Evolutionary conservation across 2,113 vertebrate species (phyloP), one percentile per base, ranked within the genome.

Genomic region (Mobula birostris): DNA sequence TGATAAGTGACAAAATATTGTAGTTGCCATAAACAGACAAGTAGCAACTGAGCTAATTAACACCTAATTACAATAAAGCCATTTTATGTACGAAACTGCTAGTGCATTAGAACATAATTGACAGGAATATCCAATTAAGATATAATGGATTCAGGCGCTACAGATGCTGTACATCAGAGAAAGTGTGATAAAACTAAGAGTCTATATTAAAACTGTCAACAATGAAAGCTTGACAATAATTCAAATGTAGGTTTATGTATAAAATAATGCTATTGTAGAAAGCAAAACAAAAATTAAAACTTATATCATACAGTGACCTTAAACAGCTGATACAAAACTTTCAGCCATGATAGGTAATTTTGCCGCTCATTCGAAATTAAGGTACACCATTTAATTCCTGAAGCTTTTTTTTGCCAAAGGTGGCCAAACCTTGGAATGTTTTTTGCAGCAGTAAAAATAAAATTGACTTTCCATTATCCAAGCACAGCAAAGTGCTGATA

Each of bases 121-220:
- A 92, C 90, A 91, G 88, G 66, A 92, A 72, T 68, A 92, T 19
- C 66, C 90, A 92, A 92, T 92, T 92, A 92, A 72, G 90, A 92
- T 70, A 92, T 70, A 72, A 88, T 88, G 27, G 58, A 88, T 88
- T 88, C 83, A 88, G 83, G 83, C 83, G 61, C 83, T 88, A 92
- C 66, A 92, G 68, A 92, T 92, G 68, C 63, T 92, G 90, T 70
- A 40, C n/a, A 92, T 92, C 90, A 40, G 90, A 92, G 63, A 11
- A 12, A 72, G 90, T 72, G 68, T 74, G 90, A 92, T 92, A 68
- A 92, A 40, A 72, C 66, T 32, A 70, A 92, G 32, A 63, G 82
- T 9, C 5, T 56, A 88, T 27, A 88, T 63, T 88, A 58, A 63
- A 87, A 63, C 83, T 63, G 83, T 88, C 83, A 88, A 88, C 83